Evolutionary conservation across 2,888 invertebrate genomes (phyloP), one percentile per base, ranked within the genome.

Genomic region (Aelia acuminata): DNA sequence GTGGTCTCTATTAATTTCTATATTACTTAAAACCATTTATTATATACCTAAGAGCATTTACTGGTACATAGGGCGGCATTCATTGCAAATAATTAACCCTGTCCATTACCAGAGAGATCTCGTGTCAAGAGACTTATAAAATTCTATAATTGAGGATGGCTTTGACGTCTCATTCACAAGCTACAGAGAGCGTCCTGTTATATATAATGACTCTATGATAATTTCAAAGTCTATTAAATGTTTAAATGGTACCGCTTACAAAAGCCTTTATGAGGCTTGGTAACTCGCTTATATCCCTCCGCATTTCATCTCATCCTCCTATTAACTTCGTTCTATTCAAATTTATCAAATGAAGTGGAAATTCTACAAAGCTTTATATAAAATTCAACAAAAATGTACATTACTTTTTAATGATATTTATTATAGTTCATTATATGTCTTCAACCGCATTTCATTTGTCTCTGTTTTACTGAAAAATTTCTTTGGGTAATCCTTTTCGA

Each of bases 181-280:
- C 31, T 18, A 35, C 10, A 35, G 63, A 35, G 63, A 70, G 10
- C 57, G 18, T 18, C 18, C 63, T 70, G 63, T 20, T 8, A 35
- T 70, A 35, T 70, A 70, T 70, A 70, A 70, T 70, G 63, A 70
- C 35, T 57, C 26, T 70, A 70, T 35, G 20, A 70, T 70, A 70
- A 70, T 70, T 70, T 35, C 63, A 70, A 70, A 70, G 63, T 35
- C 63, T 35, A 35, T 70, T 70, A 70, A 70, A 70, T 70, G 63
- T 70, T 70, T 35, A 70, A 70, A 70, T 35, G 31, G 31, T 18
- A 18, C 31, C 63, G 63, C 63, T 70, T 70, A 31, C 63, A 70
- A 70, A 57, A 70, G 63, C 31, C 63, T 70, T 70, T 35, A 70
- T 70, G 35, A 70, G 63, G 31, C 10, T 22, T 4, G 35, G 18